Evolutionary conservation across 2,888 invertebrate genomes (phyloP).

Genomic region (Parnassius orleans): DNA sequence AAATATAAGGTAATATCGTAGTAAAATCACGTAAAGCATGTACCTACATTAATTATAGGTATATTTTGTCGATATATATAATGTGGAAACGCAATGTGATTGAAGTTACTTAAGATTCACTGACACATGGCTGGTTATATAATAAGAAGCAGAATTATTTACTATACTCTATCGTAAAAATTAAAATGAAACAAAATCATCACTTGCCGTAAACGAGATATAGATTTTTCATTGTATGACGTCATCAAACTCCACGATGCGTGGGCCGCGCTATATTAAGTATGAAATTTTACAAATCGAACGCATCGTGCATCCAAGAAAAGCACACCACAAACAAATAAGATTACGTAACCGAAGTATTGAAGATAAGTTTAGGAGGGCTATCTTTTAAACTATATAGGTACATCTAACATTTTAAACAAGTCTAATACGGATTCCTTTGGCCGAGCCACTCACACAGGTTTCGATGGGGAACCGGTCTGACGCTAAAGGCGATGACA

Average conservation of each 20-base stretch:
- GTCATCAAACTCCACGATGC: constrained; percentile 42
- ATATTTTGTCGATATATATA: no score
- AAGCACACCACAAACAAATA: constrained; percentile 44
- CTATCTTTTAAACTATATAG: constrained; percentile 41
- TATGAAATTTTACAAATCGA: constrained; percentile 38
- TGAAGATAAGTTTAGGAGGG: constrained; percentile 30
- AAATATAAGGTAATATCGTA: no score
- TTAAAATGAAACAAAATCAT: background rate
- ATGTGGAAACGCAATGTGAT: no score
- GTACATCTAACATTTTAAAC: constrained; percentile 2
- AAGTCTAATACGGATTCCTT: constrained; percentile 42
- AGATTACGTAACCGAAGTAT: constrained; percentile 51
- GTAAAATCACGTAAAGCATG: no score
- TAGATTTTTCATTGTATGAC: constrained; percentile 37
- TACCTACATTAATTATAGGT: no score
- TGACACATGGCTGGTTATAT: background rate
- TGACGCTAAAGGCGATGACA: constrained; percentile 58
- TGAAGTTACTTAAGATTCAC: background rate
- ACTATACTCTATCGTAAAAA: background rate
- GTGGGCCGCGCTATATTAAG: constrained; percentile 35
- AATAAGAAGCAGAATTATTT: background rate
- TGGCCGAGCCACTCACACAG: constrained; percentile 55
- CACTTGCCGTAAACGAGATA: background rate
- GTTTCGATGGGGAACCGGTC: constrained; percentile 67
- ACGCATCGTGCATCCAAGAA: constrained; percentile 33